A percentile compares a stretch with the other conserved stretches of the same genome.
These are phyloP conservation scores for Noctua fimbriata DNA, from an alignment of 2,888 invertebrate species.

Conservation along the genomic window DNA sequence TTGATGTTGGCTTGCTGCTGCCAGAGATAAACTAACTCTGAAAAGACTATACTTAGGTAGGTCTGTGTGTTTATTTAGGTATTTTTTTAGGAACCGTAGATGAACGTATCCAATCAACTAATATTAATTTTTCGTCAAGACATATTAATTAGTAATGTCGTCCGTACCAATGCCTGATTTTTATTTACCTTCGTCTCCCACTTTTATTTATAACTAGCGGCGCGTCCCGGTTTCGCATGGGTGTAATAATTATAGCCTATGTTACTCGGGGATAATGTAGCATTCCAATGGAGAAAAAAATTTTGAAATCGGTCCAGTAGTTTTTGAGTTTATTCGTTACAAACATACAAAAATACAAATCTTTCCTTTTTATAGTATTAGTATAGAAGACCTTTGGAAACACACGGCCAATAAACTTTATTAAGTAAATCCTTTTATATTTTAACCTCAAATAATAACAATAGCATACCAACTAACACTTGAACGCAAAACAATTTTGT, in stretches of 20 bases:
- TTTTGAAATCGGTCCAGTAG: too few relatives aligned
- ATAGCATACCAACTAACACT: slow-evolving; percentile 8
- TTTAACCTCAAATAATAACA: slow-evolving; percentile 8
- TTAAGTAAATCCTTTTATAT: not conserved
- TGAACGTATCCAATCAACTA: not conserved
- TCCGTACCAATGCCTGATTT: not conserved
- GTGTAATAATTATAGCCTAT: too few relatives aligned
- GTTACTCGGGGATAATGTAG: too few relatives aligned
- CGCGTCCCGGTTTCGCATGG: too few relatives aligned
- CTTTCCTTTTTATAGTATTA: too few relatives aligned
- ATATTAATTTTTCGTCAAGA: not conserved
- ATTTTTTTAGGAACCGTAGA: not conserved
- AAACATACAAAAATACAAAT: too few relatives aligned
- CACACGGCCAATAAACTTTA: not conserved
- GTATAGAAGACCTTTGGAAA: not conserved
- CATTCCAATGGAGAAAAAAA: too few relatives aligned
- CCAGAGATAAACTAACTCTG: not conserved
- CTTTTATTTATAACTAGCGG: not conserved
- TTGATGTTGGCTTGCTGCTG: not conserved
- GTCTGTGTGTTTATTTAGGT: too few relatives aligned
- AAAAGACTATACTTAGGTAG: not conserved
- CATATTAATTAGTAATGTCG: too few relatives aligned
- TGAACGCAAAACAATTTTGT: slow-evolving; percentile 36
- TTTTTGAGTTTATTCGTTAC: too few relatives aligned
- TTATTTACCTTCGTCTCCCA: not conserved